phyloP scores from a whole-genome alignment of 2,888 invertebrate species.

The Platerodrilus igneus region DNA sequence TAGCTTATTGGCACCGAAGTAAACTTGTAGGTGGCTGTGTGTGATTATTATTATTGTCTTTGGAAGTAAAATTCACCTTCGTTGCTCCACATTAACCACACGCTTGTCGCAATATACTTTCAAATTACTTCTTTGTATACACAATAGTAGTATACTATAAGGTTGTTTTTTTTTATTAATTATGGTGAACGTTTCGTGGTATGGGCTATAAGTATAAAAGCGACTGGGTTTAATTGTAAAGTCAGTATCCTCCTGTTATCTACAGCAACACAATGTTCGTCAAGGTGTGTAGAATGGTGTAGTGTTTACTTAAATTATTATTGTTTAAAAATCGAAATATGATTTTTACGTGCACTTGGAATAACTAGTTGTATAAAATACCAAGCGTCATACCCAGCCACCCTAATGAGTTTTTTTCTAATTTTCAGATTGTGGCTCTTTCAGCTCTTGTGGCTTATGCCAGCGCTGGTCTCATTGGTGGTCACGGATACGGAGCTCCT shows the following conservation, averaged over 20 bases:
- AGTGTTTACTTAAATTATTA: no score
- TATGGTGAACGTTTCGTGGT: constrained; percentile 38
- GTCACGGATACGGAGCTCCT: constrained; percentile 33
- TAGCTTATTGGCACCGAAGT: no score
- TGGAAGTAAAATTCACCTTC: no score
- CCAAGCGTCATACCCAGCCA: no score
- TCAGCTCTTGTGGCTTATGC: constrained; percentile 45
- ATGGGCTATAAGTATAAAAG: constrained; percentile 36
- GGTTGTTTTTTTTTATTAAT: constrained; percentile 33
- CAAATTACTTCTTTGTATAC: constrained; percentile 37
- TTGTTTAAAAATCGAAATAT: no score
- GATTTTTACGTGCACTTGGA: no score
- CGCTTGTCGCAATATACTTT: constrained; percentile 38
- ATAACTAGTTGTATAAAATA: constrained; percentile 1
- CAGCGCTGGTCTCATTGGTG: constrained; percentile 49
- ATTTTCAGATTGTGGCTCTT: constrained; percentile 37
- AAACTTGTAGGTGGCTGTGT: constrained; percentile 24
- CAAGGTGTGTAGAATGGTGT: constrained; percentile 33
- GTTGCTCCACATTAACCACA: constrained; percentile 35
- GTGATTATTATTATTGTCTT: no score
- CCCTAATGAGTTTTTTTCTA: constrained; percentile 2
- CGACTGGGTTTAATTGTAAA: constrained; percentile 25
- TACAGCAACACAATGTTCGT: constrained; percentile 34
- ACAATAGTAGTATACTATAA: constrained; percentile 33
- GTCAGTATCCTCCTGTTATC: constrained; percentile 31